Conservation (phyloP, 2,888 invertebrate species). For the Drosophila antonietae region DNA sequence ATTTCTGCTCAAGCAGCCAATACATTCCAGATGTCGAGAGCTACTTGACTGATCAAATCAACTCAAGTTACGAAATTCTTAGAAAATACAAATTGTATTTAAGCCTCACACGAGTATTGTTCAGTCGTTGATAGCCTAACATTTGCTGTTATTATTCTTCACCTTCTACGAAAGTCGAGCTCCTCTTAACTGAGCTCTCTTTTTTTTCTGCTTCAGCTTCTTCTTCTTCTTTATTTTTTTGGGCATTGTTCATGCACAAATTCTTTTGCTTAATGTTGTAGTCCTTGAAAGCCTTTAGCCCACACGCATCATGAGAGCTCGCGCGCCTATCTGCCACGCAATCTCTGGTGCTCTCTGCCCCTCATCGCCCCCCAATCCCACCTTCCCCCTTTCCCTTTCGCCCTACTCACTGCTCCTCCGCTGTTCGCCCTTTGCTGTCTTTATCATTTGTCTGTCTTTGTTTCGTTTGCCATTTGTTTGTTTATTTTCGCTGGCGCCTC, state of each 20-base stretch:
- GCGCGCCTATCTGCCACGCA: conserved; percentile 54
- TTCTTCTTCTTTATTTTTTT: neutral
- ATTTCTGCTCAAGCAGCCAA: neutral
- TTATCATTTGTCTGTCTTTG: conserved; percentile 58
- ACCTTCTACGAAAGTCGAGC: conserved; percentile 17
- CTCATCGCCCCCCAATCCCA: neutral
- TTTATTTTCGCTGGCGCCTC: conserved; percentile 79
- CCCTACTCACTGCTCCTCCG: neutral
- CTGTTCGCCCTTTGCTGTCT: conserved; percentile 16
- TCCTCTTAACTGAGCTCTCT: conserved; percentile 31
- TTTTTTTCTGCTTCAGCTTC: conserved; percentile 5
- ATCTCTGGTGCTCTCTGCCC: conserved; percentile 28
- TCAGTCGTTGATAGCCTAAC: conserved; percentile 4
- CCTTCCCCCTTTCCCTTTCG: neutral
- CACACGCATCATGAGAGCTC: conserved; percentile 46
- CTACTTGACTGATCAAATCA: neutral
- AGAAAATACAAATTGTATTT: neutral
- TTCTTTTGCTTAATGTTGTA: conserved; percentile 71
- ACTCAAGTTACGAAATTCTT: neutral
- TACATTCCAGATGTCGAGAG: too few species aligned
- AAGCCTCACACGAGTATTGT: neutral
- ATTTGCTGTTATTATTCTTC: conserved; percentile 24
- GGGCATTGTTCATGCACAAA: conserved; percentile 75
- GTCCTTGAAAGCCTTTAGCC: conserved; percentile 77
- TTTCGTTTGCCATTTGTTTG: conserved; percentile 76